Percentiles rank a stretch among this genome's conserved stretches.
Evolutionary conservation across 1,140 invertebrate species (phyloP).

Genomic region (Anthonomus grandis): DNA sequence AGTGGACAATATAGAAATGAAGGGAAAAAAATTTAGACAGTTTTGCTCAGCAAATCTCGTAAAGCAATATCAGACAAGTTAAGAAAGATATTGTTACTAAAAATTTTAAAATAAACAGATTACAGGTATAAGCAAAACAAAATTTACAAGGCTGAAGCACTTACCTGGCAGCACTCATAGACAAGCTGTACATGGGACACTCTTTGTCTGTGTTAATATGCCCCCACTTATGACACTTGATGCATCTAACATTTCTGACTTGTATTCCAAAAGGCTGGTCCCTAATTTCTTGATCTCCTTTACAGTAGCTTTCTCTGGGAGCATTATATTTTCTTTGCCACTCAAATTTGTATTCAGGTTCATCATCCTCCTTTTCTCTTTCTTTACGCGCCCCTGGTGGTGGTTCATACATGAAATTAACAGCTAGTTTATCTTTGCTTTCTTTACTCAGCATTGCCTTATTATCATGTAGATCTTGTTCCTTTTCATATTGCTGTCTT

Average conservation of each 20-base stretch:
- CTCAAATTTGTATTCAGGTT: conserved; percentile 98
- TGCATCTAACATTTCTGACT: conserved; percentile 95
- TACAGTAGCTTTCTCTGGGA: conserved; percentile 94
- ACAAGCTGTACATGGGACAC: conserved; percentile 89
- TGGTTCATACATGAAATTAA: conserved; percentile 99
- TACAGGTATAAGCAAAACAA: no score
- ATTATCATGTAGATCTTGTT: conserved; percentile 98
- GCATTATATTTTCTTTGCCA: conserved; percentile 99
- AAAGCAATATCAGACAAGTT: neutral
- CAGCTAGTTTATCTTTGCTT: conserved; percentile 96
- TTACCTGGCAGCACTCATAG: conserved; percentile 62
- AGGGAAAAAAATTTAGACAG: neutral
- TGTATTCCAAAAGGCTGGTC: conserved; percentile 99
- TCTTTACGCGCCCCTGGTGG: conserved; percentile 91
- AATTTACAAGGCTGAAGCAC: neutral
- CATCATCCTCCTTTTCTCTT: conserved; percentile 86
- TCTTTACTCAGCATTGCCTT: conserved; percentile 96
- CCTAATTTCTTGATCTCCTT: conserved; percentile 91
- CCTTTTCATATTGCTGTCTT: conserved; percentile 95
- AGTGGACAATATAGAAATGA: no score
- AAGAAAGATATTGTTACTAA: neutral
- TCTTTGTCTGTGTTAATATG: conserved; percentile 98
- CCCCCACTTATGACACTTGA: conserved; percentile 99
- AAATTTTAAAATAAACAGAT: no score
- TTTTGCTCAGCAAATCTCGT: neutral